These are phyloP conservation scores for Phortica variegata DNA, from an alignment of 1,140 invertebrate genomes.

Conservation along the genomic window DNA sequence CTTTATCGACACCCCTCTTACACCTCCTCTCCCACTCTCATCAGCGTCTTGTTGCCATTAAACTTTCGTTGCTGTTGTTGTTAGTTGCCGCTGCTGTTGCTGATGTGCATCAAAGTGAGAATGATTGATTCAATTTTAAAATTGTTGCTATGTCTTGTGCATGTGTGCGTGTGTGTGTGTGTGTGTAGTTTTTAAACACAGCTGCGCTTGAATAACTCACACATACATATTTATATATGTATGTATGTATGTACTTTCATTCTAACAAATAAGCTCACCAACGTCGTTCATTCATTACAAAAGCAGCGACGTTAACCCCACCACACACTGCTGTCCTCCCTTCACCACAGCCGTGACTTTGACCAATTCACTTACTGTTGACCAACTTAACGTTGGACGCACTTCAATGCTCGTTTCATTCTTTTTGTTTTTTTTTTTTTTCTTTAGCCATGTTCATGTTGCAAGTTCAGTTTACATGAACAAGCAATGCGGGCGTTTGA, in stretches of 20 bases:
- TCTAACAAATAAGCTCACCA: conserved; percentile 44
- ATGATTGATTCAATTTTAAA: conserved; percentile 57
- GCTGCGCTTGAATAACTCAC: not conserved
- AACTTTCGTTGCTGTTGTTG: conserved; percentile 41
- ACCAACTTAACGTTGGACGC: too few species aligned
- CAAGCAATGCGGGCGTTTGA: too few species aligned
- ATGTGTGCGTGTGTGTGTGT: conserved; percentile 12
- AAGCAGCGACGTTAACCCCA: too few species aligned
- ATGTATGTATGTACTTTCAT: conserved; percentile 18
- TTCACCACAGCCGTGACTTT: too few species aligned
- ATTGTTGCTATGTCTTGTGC: too few species aligned
- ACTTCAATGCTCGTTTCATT: too few species aligned
- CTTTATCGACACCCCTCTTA: not conserved
- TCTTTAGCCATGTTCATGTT: too few species aligned
- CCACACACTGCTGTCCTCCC: too few species aligned
- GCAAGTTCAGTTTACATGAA: too few species aligned
- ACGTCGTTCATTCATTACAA: conserved; percentile 39
- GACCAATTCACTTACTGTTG: too few species aligned
- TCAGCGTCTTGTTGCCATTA: conserved; percentile 39
- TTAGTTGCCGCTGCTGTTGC: conserved; percentile 49
- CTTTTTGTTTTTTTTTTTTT: too few species aligned
- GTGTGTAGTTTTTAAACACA: not conserved
- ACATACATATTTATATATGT: not conserved
- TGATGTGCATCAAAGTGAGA: conserved; percentile 57
- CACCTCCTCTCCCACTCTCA: not conserved